A percentile compares a stretch with the other conserved stretches of the same genome.
Evolutionary conservation across 2,113 vertebrate genomes (phyloP).

Genomic region (Chiloscyllium plagiosum): DNA sequence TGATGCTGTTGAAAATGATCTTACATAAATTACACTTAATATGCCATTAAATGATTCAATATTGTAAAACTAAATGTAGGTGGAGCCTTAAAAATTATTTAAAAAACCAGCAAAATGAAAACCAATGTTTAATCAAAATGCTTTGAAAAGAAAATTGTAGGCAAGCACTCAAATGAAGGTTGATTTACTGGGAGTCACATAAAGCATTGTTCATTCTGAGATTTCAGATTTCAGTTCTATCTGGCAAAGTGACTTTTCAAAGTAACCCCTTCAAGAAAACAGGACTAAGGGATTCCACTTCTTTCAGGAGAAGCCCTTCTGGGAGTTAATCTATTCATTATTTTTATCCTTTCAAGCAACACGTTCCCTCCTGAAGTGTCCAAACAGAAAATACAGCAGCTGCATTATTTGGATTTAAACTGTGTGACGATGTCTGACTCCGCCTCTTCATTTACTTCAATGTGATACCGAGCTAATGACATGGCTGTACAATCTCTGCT

Average conservation of each 20-base stretch:
- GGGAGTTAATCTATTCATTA: slow-evolving; percentile 13
- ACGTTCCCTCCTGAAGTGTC: background rate
- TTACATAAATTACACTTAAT: background rate
- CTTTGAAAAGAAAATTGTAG: background rate
- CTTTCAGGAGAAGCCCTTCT: background rate
- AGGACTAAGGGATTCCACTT: background rate
- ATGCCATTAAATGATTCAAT: background rate
- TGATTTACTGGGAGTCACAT: background rate
- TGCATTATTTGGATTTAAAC: slow-evolving; percentile 5
- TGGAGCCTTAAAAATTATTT: background rate
- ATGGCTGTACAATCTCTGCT: background rate
- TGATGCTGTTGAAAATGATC: background rate
- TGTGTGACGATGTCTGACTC: background rate
- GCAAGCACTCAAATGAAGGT: background rate
- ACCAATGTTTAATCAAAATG: background rate
- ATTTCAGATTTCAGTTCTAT: background rate
- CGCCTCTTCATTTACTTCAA: background rate
- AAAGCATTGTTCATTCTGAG: background rate
- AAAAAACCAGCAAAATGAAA: background rate
- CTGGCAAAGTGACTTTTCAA: background rate
- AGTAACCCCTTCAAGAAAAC: background rate
- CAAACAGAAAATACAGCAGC: background rate
- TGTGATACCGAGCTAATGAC: background rate
- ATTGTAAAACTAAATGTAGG: background rate
- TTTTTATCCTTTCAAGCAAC: background rate